Evolutionary conservation across 2,113 vertebrate genomes (phyloP).

Genomic region (Platysternon megacephalum): DNA sequence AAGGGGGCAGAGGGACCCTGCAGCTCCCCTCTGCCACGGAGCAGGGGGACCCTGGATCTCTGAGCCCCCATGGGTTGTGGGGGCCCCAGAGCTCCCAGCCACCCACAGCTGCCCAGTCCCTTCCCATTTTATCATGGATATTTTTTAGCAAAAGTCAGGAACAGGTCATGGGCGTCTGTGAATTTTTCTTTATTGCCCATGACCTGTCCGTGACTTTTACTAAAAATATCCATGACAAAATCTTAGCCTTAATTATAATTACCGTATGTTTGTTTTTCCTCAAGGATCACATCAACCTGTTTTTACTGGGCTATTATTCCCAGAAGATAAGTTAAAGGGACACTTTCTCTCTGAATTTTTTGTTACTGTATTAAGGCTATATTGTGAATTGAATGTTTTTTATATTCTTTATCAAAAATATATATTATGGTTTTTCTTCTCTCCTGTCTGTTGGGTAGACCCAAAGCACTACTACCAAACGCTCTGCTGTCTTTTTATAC

Average conservation of each 20-base stretch:
- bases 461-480: neutral
- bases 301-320: neutral
- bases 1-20: too few species aligned
- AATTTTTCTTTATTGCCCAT: too few species aligned
- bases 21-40: too few species aligned
- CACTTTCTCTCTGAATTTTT: neutral
- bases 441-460: neutral
- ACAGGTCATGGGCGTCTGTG: too few species aligned
- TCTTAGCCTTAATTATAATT: neutral
- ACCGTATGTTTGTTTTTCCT: neutral
- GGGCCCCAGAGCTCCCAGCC: too few species aligned
- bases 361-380: neutral
- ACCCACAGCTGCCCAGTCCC: too few species aligned
- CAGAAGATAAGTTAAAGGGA: fast-evolving
- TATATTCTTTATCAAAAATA: neutral
- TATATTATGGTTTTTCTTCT: neutral
- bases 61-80: too few species aligned
- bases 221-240: too few species aligned
- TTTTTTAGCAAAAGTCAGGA: too few species aligned
- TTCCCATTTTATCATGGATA: too few species aligned
- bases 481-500: neutral
- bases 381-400: neutral
- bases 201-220: too few species aligned
- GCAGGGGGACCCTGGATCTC: too few species aligned
- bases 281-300: neutral